Evolutionary conservation across 2,888 invertebrate species (phyloP).

Genomic region (Athrips mouffetella): DNA sequence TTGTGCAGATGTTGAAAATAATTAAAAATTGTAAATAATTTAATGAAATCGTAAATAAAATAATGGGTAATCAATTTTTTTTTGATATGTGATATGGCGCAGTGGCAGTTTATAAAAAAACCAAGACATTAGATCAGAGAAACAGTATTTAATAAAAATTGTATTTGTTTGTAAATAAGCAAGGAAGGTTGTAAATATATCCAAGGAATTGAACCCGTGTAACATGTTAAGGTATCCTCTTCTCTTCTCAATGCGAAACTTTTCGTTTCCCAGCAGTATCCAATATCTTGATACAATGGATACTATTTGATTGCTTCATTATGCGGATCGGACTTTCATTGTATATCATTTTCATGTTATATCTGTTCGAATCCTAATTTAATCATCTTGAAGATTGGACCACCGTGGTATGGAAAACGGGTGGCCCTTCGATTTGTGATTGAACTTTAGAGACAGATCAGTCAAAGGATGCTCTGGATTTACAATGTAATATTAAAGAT

Average conservation of each 20-base stretch:
- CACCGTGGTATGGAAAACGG: conserved; percentile 66
- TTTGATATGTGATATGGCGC: too few relatives aligned
- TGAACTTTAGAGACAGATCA: conserved; percentile 57
- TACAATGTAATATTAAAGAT: background rate
- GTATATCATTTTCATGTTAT: conserved; percentile 76
- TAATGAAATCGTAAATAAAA: too few relatives aligned
- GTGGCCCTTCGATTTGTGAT: conserved; percentile 57
- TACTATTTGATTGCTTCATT: conserved; percentile 76
- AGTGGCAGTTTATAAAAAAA: too few relatives aligned
- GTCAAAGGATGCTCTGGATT: conserved; percentile 37
- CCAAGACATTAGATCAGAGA: too few relatives aligned
- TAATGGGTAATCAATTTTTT: too few relatives aligned
- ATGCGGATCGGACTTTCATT: conserved; percentile 69
- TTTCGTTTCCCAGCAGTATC: background rate
- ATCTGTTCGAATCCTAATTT: conserved; percentile 74
- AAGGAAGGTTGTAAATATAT: too few relatives aligned
- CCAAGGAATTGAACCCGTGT: too few relatives aligned
- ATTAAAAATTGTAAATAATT: too few relatives aligned
- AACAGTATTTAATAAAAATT: too few relatives aligned
- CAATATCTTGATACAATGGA: conserved; percentile 46
- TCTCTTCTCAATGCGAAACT: background rate
- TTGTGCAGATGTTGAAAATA: too few relatives aligned
- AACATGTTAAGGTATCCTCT: too few relatives aligned
- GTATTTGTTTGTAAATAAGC: too few relatives aligned
- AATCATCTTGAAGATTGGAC: conserved; percentile 76